Evolutionary conservation across 2,113 vertebrate genomes (phyloP).

Genomic region (Chaetops frenatus): DNA sequence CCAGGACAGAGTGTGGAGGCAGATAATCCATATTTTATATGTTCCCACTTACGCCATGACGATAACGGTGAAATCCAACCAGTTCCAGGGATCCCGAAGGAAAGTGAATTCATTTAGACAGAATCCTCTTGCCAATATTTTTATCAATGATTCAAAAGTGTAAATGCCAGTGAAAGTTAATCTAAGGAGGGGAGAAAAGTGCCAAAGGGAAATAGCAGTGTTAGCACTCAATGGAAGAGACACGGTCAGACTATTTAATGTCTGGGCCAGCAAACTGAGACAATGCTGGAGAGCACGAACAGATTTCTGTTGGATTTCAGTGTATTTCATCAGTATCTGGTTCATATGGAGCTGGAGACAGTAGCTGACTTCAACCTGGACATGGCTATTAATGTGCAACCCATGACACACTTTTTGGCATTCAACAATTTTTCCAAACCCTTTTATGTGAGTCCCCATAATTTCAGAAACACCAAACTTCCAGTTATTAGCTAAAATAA

Average conservation of each 20-base stretch:
- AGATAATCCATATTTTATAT: background rate
- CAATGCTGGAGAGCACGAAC: background rate
- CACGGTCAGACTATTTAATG: background rate
- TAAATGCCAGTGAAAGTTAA: conserved; percentile 93
- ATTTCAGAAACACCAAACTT: background rate
- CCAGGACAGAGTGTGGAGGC: accelerated
- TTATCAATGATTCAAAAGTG: conserved; percentile 93
- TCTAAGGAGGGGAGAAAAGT: conserved; percentile 64
- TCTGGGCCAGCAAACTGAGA: background rate
- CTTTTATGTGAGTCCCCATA: background rate
- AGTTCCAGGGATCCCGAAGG: conserved; percentile 96
- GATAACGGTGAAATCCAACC: conserved; percentile 93
- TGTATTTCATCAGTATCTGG: background rate
- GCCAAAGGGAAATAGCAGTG: background rate
- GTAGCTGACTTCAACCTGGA: background rate
- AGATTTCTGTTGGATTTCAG: background rate
- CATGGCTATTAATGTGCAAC: accelerated
- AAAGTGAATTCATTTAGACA: conserved; percentile 90
- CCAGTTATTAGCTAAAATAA: background rate
- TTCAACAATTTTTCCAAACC: background rate
- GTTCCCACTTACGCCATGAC: conserved; percentile 86
- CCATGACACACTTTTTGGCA: accelerated
- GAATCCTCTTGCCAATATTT: conserved; percentile 94
- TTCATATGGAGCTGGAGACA: background rate
- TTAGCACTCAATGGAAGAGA: background rate